Base-by-base conservation (phyloP, 2,888 invertebrate species). In the Tachystola acroxantha region DNA sequence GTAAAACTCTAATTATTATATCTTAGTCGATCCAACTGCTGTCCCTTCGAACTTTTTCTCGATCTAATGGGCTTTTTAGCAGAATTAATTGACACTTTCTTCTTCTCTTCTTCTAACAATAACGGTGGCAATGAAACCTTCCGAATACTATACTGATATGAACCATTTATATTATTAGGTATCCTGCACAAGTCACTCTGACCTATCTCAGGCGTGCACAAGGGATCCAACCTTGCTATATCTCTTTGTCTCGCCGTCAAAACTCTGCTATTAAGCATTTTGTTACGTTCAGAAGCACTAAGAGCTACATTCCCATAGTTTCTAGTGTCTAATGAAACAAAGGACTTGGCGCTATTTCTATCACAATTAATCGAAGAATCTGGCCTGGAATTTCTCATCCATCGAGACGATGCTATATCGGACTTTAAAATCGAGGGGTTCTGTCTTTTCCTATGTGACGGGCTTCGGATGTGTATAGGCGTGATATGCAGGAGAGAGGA, bases 291-390 rank as follows among this genome's bases (percentile, higher is more conserved):
- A 2, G 73, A 68, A 6, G 75, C 74, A 50, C 78, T 76, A 34
- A 74, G 51, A 27, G 67, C 68, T 38, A 56, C 43, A 36, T 59
- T 67, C 11, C 61, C 57, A 41, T 64, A 76, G 50, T 73, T 81
- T 37, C 68, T 76, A 35, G 74, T 68, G 38, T 84, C 85, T 37
- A 85, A 58, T 14, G 85, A 86, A 42, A 79, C 76, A 50, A 79
- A 84, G 20, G 85, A 85, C 49, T 85, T 86, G 43, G 86, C 86
- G 64, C 86, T 86, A 57, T 76, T 80, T 48, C 86, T 75, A 53
- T 77, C 84, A 63, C 66, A 74, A 54, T 78, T 75, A 2, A 72
- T 45, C 1, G 85, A 77, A 0, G 85, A 85, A 35, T 87, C 86
- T 0, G 86, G 84, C 41, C 84, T 64, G 0, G 67, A 64, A 30